Base-by-base conservation (phyloP, 2,113 vertebrate species). In the Pygoscelis adeliae region DNA sequence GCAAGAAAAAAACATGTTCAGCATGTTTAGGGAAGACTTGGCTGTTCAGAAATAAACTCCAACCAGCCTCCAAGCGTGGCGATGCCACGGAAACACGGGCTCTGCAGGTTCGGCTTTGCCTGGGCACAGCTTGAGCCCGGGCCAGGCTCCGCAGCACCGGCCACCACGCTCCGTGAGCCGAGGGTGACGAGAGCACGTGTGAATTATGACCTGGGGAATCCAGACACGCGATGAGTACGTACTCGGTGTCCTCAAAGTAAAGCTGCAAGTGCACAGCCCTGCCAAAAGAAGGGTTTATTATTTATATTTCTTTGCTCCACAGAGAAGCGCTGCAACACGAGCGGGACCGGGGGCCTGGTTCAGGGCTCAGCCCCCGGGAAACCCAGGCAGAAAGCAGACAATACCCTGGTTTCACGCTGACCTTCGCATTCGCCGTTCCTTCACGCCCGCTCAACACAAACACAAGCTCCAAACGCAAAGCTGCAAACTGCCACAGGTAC, bases 131-230 rank as follows among this genome's bases (percentile, higher is more conserved):
- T 26, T 27, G 19, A 66, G 18, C 30, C 47, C 3, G 0, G n/a
- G 9, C 30, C 55, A 22, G 66, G 36, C 11, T 50, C 44, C 5
- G 11, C 44, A 14, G 22, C 44, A 27, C 29, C 21, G 4, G 53
- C 55, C 55, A 29, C n/a, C 2, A 1, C 2, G 4, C 23, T 47
- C 59, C 6, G 4, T 25, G n/a, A 49, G 27, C 27, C 1, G 1
- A 79, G 76, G 29, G 76, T 6, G 29, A 34, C 1, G 2, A 52
- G 36, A 34, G 6, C 5, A 2, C 4, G 11, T 26, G 30, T 20
- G 36, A 63, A 27, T 53, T 52, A 12, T 11, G 36, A 16, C 17
- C 36, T 20, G 23, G 38, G 77, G n/a, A 65, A 65, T 38, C 38
- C 61, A 44, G 77, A n/a, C 25, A 5, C 1, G 1, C 2, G 4